Conservation (phyloP, 2,888 invertebrate species). For the Cheilosia variabilis region DNA sequence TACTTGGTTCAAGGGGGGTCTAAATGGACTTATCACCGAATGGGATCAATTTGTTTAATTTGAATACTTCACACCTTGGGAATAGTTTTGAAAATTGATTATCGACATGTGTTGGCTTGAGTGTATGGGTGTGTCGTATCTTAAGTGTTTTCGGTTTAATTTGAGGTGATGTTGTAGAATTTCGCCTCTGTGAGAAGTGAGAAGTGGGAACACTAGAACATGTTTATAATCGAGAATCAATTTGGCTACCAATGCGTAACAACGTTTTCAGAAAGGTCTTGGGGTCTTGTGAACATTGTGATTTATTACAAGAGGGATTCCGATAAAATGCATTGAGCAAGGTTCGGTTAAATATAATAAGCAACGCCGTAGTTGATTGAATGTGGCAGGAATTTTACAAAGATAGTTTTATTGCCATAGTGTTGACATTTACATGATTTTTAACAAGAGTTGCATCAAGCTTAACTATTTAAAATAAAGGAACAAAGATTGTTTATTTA, state of each 20-base stretch:
- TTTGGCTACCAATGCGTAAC: constrained; percentile 1
- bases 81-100: constrained; percentile 51
- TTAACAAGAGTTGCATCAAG: too few relatives aligned
- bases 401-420: too few relatives aligned
- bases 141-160: constrained; percentile 28
- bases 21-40: constrained; percentile 55
- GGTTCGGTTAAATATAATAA: too few relatives aligned
- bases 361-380: too few relatives aligned
- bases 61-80: constrained; percentile 65
- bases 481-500: too few relatives aligned
- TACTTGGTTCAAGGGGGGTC: constrained; percentile 2
- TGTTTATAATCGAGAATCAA: constrained; percentile 38
- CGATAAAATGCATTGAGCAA: not conserved
- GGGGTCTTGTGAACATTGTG: not conserved
- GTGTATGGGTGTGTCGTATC: constrained; percentile 11
- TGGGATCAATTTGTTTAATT: constrained; percentile 65
- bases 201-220: constrained; percentile 1
- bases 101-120: constrained; percentile 17
- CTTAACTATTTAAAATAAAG: too few relatives aligned
- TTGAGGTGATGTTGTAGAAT: constrained; percentile 3
- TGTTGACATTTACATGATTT: too few relatives aligned
- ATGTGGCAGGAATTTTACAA: too few relatives aligned
- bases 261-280: not conserved
- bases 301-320: not conserved
- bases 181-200: not conserved